Conservation (phyloP, 2,888 invertebrate species). For the Mactromeris polynyma region DNA sequence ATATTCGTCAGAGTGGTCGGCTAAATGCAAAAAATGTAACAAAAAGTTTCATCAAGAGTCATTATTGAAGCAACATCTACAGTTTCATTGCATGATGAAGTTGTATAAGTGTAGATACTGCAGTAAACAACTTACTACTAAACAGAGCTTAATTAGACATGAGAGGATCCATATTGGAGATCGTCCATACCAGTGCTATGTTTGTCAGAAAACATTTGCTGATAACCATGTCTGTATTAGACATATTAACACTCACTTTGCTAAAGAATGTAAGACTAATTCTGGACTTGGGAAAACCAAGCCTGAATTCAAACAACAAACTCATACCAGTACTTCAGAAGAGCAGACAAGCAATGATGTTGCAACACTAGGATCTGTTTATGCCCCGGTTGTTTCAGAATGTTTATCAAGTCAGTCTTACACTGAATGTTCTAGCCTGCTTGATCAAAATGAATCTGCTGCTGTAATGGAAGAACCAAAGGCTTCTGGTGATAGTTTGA, state of each 20-base stretch:
- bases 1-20: slow-evolving; percentile 55
- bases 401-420: neutral
- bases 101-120: slow-evolving; percentile 67
- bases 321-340: neutral
- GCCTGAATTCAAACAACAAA: neutral
- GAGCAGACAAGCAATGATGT: neutral
- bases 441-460: neutral
- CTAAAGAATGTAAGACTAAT: slow-evolving; percentile 43
- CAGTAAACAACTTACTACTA: slow-evolving; percentile 63
- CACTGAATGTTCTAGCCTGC: neutral
- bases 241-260: slow-evolving; percentile 63
- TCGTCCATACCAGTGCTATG: slow-evolving; percentile 63
- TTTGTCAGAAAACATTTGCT: slow-evolving; percentile 68
- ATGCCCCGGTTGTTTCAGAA: neutral
- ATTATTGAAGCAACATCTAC: slow-evolving; percentile 58
- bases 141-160: slow-evolving; percentile 61
- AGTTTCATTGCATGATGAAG: slow-evolving; percentile 69
- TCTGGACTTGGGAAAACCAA: slow-evolving; percentile 19
- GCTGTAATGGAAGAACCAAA: neutral
- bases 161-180: slow-evolving; percentile 66
- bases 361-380: neutral
- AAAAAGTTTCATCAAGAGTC: slow-evolving; percentile 62
- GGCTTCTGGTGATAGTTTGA: neutral
- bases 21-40: slow-evolving; percentile 66
- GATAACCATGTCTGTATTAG: slow-evolving; percentile 68